Base-by-base conservation (phyloP, 2,888 invertebrate genomes). In the Mellilla xanthometata region DNA sequence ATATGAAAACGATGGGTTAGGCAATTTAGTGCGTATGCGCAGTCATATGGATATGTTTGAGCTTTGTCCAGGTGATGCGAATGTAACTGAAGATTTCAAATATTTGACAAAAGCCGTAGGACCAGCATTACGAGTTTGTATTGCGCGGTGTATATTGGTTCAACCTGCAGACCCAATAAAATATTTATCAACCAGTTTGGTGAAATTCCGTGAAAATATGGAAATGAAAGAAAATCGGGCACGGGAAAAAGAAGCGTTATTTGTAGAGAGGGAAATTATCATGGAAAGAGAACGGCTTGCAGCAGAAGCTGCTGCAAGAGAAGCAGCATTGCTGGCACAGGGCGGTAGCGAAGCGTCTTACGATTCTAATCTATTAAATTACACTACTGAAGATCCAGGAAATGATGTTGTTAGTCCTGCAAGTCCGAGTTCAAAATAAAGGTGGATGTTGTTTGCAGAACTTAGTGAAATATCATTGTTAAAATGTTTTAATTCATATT, bases 1-100 rank as follows among this genome's bases (percentile, higher is more conserved):
- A 59, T 90, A 86, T 53, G 87, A 90, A 70, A 80, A 79, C 51
- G 90, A 90, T 67, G 89, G 81, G 0, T 70, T 89, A 45, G 90
- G 90, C 29, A 90, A 89, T 56, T 64, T 90, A n/a, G 86, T 90
- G 1, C 80, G 87, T 35, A 78, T 84, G 54, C 78, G 80, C 26
- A 86, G 80, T 48, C 74, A 78, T 26, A 49, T 69, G 35, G 83
- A 84, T 54, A 58, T 81, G 42, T 81, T 85, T 55, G 68, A 81
- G 27, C 63, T 69, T 8, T 89, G 89, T 51, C 80, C 85, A 4
- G 77, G 67, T 26, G 83, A 87, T 51, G 74, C 69, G n/a, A 63
- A 80, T 49, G 80, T 87, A 0, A 80, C 82, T 12, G 85, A 86
- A 53, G 89, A 90, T 51, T 86, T 79, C 56, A 80, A 72, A 49